Conservation (phyloP, 2,113 vertebrate genomes). For the Oryctolagus cuniculus region mOryCun1.1 NC_091439.1:106305001-106305500, state of each 20-base stretch:
- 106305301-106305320: not conserved
- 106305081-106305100: not conserved
- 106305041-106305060: not conserved
- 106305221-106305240: not conserved
- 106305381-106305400: not conserved
- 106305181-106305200: not conserved
- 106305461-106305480: not conserved
- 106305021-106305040: not conserved
- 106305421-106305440: not conserved
- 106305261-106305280: not conserved
- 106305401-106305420: not conserved
- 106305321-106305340: not conserved
- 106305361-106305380: not conserved
- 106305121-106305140: not conserved
- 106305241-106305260: not conserved
- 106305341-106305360: not conserved
- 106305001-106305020: not conserved
- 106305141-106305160: fast-evolving
- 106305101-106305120: not conserved
- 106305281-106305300: not conserved
- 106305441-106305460: not conserved
- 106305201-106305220: too few species aligned
- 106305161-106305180: not conserved
- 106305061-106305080: not conserved
- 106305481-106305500: not conserved